Evolutionary conservation across 2,888 invertebrate species (phyloP), one percentile per base, ranked within the genome.

Genomic region (Drosophila lacicola): DNA sequence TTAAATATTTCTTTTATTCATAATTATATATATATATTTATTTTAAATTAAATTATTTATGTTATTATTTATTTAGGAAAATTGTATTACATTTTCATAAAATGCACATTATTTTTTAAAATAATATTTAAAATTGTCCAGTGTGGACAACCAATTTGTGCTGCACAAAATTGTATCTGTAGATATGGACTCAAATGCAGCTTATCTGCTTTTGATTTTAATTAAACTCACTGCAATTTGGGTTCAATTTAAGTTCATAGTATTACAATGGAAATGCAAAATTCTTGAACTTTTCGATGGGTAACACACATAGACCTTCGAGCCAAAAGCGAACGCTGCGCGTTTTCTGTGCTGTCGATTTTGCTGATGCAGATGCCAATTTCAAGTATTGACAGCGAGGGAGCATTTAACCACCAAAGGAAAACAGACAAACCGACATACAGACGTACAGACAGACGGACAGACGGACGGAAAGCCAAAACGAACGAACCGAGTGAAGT

Each of bases 371-470:
- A 60, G 61, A 56, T 71, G 70, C 66, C 82, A 89, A 87, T 87
- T 89, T 70, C 75, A 64, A 55, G 66, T 67, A 83, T 82, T 85
- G 83, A 85, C 82, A 78, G 70, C 76, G 54, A 49, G 76, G 85
- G 88, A 79, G 80, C 88, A 70, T 82, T 75, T 88, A 89, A 71
- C 80, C 82, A 64, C 64, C 68, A 63, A 72, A 57, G 62, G 72
- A 70, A 60, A 61, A 54, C 53, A 67, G 21, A 55, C 36, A 36
- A 47, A 49, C 34, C n/a, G 33, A 62, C 33, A 46, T 6, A 46
- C 21, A 41, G 11, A 53, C 51, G 56, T 13, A 55, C 44, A 68
- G 34, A 44, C 34, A 58, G 19, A 36, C 34, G 42, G 47, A 34
- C 14, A 19, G 37, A 37, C 17, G 11, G 4, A 41, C 19, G 25